A percentile compares a stretch with the other conserved stretches of the same genome.
phyloP scores from a whole-genome alignment of 2,888 invertebrate species.

The Thereva unica region DNA sequence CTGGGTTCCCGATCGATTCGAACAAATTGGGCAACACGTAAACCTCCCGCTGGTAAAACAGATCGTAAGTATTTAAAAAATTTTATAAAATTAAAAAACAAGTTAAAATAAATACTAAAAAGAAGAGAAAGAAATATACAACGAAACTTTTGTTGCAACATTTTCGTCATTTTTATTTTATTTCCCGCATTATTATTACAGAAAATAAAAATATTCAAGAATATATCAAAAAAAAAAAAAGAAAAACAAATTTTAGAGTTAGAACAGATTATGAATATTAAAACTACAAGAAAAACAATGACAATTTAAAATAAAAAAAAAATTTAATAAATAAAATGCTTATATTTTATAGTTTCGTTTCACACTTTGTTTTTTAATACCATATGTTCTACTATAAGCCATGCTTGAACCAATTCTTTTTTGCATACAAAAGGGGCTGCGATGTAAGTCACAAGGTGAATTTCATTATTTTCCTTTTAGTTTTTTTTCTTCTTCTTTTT shows the following conservation, averaged over 20 bases:
- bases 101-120: not conserved
- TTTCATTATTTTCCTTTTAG: constrained; percentile 25
- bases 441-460: constrained; percentile 43
- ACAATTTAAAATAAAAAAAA: too few relatives aligned
- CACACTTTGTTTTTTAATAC: constrained; percentile 18
- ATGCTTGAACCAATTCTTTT: constrained; percentile 42
- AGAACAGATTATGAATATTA: not conserved
- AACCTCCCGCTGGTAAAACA: constrained; percentile 92
- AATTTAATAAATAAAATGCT: too few relatives aligned
- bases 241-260: not conserved
- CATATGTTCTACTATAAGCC: constrained; percentile 40
- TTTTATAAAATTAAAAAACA: constrained; percentile 5
- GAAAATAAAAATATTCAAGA: not conserved
- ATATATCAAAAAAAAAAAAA: constrained; percentile 1
- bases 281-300: too few relatives aligned
- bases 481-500: constrained; percentile 17
- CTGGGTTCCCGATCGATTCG: constrained; percentile 95
- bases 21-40: constrained; percentile 99
- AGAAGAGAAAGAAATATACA: not conserved
- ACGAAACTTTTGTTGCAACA: not conserved
- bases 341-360: constrained; percentile 24
- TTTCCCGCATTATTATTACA: not conserved
- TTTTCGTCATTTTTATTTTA: not conserved
- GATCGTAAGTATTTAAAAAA: constrained; percentile 66
- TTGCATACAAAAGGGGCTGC: constrained; percentile 43